phyloP scores from a whole-genome alignment of 2,888 invertebrate genomes.

The Petrolisthes cinctipes region DNA sequence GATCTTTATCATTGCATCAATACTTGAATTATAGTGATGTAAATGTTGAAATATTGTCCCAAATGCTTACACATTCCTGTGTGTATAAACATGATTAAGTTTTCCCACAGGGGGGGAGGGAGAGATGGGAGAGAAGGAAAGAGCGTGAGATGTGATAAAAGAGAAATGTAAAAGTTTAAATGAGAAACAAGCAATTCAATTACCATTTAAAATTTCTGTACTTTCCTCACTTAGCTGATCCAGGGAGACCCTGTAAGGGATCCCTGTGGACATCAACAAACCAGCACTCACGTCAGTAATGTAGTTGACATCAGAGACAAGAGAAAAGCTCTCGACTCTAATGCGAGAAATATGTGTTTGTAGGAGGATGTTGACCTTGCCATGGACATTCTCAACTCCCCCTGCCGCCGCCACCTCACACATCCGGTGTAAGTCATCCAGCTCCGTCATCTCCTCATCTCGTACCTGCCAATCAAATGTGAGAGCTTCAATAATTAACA shows the following conservation, averaged over 20 bases:
- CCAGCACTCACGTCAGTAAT: constrained; percentile 80
- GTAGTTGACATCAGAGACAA: constrained; percentile 89
- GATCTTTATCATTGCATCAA: no score
- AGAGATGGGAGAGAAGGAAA: not conserved
- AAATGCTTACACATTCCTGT: no score
- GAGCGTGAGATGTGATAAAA: not conserved
- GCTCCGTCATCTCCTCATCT: constrained; percentile 93
- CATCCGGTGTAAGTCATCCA: constrained; percentile 82
- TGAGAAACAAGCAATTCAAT: not conserved
- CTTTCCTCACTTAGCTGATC: not conserved
- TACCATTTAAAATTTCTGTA: not conserved
- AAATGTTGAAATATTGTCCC: no score
- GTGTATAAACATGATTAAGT: no score
- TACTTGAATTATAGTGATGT: no score
- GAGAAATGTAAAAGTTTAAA: not conserved
- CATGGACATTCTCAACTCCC: constrained; percentile 89
- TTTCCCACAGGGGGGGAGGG: no score
- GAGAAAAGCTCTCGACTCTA: constrained; percentile 83
- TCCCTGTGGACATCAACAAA: not conserved
- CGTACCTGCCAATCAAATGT: constrained; percentile 76
- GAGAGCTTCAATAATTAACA: no score
- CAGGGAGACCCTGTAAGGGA: not conserved
- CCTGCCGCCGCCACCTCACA: constrained; percentile 85
- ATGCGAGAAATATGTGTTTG: constrained; percentile 86
- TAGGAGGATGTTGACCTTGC: constrained; percentile 94